Evolutionary conservation across 2,797 vertebrate genomes (phyloP).

Genomic region (Hyperoplus immaculatus): DNA sequence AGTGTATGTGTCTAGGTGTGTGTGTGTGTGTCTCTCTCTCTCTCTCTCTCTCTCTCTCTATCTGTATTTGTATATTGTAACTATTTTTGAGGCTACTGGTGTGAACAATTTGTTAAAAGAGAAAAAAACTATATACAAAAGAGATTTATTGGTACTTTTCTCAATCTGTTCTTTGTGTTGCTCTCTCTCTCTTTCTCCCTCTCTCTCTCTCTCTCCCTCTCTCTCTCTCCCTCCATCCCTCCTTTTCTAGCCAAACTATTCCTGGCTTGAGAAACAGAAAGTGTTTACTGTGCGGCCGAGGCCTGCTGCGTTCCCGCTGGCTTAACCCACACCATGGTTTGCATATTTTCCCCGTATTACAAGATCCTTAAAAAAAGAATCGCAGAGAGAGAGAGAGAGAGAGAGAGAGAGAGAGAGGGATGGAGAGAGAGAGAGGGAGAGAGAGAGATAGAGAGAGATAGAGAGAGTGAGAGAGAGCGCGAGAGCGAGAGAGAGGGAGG

Average conservation of each 20-base stretch:
- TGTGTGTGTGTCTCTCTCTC: constrained; percentile 11
- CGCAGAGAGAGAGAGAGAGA: constrained; percentile 58
- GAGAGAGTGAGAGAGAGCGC: constrained; percentile 44
- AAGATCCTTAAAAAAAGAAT: constrained; percentile 78
- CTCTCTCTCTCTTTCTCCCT: constrained; percentile 46
- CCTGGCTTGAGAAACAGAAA: constrained; percentile 87
- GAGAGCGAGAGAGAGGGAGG: too few relatives aligned
- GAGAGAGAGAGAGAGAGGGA: constrained; percentile 38
- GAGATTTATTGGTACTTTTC: constrained; percentile 45
- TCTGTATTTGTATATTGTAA: constrained; percentile 38
- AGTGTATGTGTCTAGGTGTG: constrained; percentile 25
- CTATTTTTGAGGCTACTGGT: constrained; percentile 59
- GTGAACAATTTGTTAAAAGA: constrained; percentile 59
- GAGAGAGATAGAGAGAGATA: constrained; percentile 50
- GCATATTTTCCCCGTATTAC: constrained; percentile 87
- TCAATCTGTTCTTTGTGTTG: constrained; percentile 7
- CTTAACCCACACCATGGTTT: constrained; percentile 86
- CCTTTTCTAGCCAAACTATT: constrained; percentile 84
- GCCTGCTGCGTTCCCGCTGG: constrained; percentile 85
- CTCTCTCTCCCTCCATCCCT: constrained; percentile 52
- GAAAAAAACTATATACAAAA: constrained; percentile 41
- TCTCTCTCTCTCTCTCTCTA: not conserved
- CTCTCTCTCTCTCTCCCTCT: constrained; percentile 46
- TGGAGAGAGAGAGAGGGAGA: constrained; percentile 53
- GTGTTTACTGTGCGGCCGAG: constrained; percentile 87